Base-by-base conservation (phyloP, 2,888 invertebrate genomes). In the Leucoptera coffeella region DNA sequence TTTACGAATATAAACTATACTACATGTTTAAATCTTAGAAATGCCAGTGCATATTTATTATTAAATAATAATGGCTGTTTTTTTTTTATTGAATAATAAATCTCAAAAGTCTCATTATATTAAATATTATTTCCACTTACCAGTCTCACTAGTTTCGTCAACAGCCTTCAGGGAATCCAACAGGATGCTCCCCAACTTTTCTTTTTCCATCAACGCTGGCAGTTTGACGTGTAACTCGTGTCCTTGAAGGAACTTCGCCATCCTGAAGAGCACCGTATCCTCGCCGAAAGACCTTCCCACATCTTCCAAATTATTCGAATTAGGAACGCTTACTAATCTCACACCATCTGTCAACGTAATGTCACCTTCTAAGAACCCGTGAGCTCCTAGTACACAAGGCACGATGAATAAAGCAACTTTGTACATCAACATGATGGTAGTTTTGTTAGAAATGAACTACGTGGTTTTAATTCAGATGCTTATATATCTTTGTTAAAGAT, bases 211-310 rank as follows among this genome's bases (percentile, higher is more conserved):
- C 33, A 87, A 50, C 42, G 79, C 81, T 1, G 80, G 78, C 28
- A 87, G 51, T 40, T 77, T 82, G 30, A 87, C 79, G 41, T 81
- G 75, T 10, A 87, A 46, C 44, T 87, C 87, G 35, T 85, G 82
- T 2, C 74, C 80, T 42, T 80, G 75, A 3, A 87, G 50, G 38
- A 85, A 85, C 39, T 74, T 75, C 10, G 82, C 74, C 40, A 85
- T 55, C 7, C 75, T 56, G 5, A 73, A 78, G 28, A 82, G 35
- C 1, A 74, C 45, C 1, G 74, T 61, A 21, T 74, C 72, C 35
- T 75, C 75, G 20, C 65, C 77, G 24, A 57, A 47, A 29, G 58
- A 50, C 34, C 71, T 38, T 23, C 71, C 50, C 49, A 26, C 14
- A 50, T 56, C 72, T 36, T 45, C 65, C 36, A 48, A 56, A 30